Evolutionary conservation across 2,888 invertebrate species (phyloP).

Genomic region (Platycheirus albimanus): DNA sequence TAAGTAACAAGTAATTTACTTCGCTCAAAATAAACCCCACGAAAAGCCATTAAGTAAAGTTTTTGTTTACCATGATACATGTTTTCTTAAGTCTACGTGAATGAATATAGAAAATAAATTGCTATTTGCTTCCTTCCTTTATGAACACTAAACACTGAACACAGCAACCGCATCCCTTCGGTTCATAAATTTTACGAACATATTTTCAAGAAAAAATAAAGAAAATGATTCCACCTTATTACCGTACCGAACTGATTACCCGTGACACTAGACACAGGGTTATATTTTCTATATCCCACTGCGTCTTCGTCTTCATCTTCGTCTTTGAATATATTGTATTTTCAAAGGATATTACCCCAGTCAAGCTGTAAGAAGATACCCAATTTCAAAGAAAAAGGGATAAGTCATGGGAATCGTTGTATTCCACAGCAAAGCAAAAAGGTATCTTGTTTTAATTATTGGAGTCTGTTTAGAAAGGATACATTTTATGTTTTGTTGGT

Average conservation of each 20-base stretch:
- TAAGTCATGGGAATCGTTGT: no score
- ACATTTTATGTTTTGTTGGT: no score
- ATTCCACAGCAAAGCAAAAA: no score
- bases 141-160: not conserved
- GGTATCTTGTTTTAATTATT: no score
- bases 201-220: constrained; percentile 52
- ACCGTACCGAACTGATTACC: constrained; percentile 52
- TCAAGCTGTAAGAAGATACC: no score
- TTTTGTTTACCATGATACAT: constrained; percentile 11
- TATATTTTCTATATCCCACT: no score
- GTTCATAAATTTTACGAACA: constrained; percentile 42
- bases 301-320: no score
- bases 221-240: constrained; percentile 40
- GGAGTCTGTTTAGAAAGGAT: no score
- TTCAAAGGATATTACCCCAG: no score
- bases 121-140: constrained; percentile 11
- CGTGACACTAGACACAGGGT: constrained; percentile 46
- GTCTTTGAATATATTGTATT: no score
- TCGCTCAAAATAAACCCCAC: constrained; percentile 3
- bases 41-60: constrained; percentile 19
- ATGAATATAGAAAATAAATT: constrained; percentile 33
- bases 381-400: no score
- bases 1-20: constrained; percentile 26
- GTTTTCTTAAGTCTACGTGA: constrained; percentile 33
- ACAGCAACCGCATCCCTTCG: not conserved